Base-by-base conservation (phyloP, 2,797 vertebrate species). In the Paramormyrops hopkinsi region DNA sequence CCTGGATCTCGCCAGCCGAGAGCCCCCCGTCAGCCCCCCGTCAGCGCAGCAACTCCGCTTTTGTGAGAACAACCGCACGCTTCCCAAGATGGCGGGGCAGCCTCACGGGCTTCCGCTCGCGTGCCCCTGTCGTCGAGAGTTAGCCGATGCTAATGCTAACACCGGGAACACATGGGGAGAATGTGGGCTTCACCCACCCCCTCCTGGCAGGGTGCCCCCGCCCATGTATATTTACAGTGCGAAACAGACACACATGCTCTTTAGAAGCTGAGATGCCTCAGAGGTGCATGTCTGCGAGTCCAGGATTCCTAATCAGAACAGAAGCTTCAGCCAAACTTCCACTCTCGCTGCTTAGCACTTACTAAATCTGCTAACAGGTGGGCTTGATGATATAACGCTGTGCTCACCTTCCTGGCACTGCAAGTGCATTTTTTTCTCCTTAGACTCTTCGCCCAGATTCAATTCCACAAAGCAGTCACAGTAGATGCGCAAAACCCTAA, bases 301-400 rank as follows among this genome's bases (percentile, higher is more conserved):
- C 33, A 2, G 50, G 29, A 54, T 87, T 87, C 37, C 29, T 37
- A 19, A 14, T 44, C 44, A 62, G 82, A 50, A 89, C 44, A 37
- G 12, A 53, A 25, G 44, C 88, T 89, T 50, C 89, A 73, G 89
- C 62, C 84, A 89, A 25, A 6, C n/a, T 25, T 51, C 65, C 12
- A 19, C 69, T 76, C 37, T 7, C 6, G 4, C 46, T 87, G 44
- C 53, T 79, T 51, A 56, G 46, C 84, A 54, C 69, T 84, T 79
- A 65, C 41, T 90, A 89, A 89, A 89, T 86, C 59, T 79, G 73
- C 86, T 82, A 91, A 92, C 91, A 92, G 90, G 91, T 92, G 92
- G 90, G 79, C 79, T 89, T 3, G 89, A 87, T 90, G 88, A 51
- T 88, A 62, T 62, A 87, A 82, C 89, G 88, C 87, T 89, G 73